These are phyloP conservation scores for Todiramphus saurophagus DNA, from an alignment of 2,113 vertebrate species.

Conservation along the genomic window DNA sequence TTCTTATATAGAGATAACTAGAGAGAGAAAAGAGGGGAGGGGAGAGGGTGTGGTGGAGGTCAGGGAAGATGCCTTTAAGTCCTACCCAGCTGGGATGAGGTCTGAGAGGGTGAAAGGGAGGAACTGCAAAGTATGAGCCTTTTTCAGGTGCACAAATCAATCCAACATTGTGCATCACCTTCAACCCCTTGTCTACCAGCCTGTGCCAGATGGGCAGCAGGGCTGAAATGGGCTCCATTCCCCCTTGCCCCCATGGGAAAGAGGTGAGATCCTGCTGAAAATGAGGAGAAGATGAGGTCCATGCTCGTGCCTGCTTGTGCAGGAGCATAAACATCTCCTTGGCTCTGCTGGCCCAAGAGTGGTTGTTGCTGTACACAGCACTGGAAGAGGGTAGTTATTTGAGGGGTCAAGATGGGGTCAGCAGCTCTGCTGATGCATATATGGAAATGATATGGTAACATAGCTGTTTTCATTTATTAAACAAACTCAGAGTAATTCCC, in stretches of 20 bases:
- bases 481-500: neutral
- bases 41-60: neutral
- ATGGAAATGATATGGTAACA: neutral
- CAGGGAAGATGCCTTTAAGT: neutral
- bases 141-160: accelerated
- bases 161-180: accelerated
- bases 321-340: neutral
- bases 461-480: constrained; percentile 17
- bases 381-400: neutral
- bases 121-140: neutral
- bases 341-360: accelerated
- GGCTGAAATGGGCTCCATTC: neutral
- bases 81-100: neutral
- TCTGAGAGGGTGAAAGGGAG: neutral
- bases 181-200: neutral
- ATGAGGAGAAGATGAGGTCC: neutral
- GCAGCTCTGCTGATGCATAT: neutral
- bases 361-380: neutral
- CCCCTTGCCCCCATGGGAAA: accelerated
- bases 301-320: neutral
- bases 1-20: neutral
- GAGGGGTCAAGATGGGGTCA: neutral
- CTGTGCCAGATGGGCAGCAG: neutral
- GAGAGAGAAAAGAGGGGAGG: neutral
- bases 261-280: neutral